Conservation (phyloP, 1,140 invertebrate species). For the Proctacanthus coquilletti region DNA sequence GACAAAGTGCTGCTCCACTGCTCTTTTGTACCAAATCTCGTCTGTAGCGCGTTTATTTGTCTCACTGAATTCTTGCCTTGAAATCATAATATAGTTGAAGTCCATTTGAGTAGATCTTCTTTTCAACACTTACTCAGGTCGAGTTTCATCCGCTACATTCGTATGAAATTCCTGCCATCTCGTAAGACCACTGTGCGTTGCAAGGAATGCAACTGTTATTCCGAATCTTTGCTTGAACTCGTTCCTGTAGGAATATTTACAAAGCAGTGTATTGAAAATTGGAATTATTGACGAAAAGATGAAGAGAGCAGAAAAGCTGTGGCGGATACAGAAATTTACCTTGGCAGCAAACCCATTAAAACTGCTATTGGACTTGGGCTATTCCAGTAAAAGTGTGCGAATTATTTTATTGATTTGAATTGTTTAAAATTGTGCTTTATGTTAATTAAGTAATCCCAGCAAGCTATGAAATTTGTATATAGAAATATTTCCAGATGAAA, state of each 20-base stretch:
- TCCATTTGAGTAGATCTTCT: background rate
- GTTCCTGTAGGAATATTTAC: slow-evolving; percentile 42
- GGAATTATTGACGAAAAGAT: too few relatives aligned
- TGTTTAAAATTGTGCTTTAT: too few relatives aligned
- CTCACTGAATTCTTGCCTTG: slow-evolving; percentile 36
- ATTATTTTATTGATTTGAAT: too few relatives aligned
- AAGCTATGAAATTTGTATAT: too few relatives aligned
- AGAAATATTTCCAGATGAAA: too few relatives aligned
- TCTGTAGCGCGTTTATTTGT: slow-evolving; percentile 67
- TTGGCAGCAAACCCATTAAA: slow-evolving; percentile 66
- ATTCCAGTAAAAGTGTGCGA: too few relatives aligned
- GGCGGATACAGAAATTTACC: slow-evolving; percentile 55
- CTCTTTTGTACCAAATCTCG: slow-evolving; percentile 84
- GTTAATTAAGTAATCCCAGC: too few relatives aligned
- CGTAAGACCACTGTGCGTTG: slow-evolving; percentile 76
- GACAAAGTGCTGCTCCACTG: slow-evolving; percentile 75
- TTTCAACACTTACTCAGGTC: slow-evolving; percentile 16
- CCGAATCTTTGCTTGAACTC: slow-evolving; percentile 71
- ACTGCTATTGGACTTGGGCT: slow-evolving; percentile 57
- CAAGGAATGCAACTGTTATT: slow-evolving; percentile 68
- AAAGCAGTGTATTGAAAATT: too few relatives aligned
- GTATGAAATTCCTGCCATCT: slow-evolving; percentile 64
- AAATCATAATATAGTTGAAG: background rate
- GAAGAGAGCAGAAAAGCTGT: too few relatives aligned
- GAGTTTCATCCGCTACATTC: slow-evolving; percentile 20